phyloP scores from a whole-genome alignment of 1,140 invertebrate genomes.

The Agrypnia vestita region DNA sequence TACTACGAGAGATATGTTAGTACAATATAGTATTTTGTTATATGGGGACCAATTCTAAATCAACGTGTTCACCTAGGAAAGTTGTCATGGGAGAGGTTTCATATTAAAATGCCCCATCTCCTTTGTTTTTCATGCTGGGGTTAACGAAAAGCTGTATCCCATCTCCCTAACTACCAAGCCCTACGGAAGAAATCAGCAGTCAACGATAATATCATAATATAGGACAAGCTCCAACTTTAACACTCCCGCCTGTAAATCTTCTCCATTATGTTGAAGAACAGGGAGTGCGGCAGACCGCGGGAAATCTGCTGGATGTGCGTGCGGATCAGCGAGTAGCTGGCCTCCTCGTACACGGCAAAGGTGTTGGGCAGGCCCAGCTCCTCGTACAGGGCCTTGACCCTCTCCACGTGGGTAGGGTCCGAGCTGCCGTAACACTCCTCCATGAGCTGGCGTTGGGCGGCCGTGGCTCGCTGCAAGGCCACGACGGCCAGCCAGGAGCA shows the following conservation, averaged over 20 bases:
- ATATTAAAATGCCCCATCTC: too few relatives aligned
- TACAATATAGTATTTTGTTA: too few relatives aligned
- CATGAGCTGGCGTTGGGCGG: conserved; percentile 83
- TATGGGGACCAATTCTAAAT: too few relatives aligned
- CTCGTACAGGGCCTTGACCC: conserved; percentile 86
- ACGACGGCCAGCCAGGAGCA: conserved; percentile 96
- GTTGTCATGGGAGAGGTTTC: too few relatives aligned
- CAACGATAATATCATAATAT: too few relatives aligned
- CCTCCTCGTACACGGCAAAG: conserved; percentile 90
- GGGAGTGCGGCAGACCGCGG: conserved; percentile 84
- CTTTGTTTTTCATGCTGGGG: too few relatives aligned
- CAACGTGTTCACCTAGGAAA: too few relatives aligned
- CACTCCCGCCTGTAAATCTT: conserved; percentile 83
- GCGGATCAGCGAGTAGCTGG: conserved; percentile 86
- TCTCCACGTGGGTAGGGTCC: conserved; percentile 79
- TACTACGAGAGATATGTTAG: too few relatives aligned
- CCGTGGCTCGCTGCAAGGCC: conserved; percentile 85
- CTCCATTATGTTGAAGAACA: conserved; percentile 88
- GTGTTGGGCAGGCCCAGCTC: conserved; percentile 85
- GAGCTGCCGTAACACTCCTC: conserved; percentile 86
- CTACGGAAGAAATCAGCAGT: too few relatives aligned
- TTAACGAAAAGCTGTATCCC: too few relatives aligned
- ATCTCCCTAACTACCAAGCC: too few relatives aligned
- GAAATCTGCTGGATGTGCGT: conserved; percentile 91
- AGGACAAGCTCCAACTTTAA: conserved; percentile 62